Conservation (phyloP, 2,888 invertebrate species). For the Cenopis cana region DNA sequence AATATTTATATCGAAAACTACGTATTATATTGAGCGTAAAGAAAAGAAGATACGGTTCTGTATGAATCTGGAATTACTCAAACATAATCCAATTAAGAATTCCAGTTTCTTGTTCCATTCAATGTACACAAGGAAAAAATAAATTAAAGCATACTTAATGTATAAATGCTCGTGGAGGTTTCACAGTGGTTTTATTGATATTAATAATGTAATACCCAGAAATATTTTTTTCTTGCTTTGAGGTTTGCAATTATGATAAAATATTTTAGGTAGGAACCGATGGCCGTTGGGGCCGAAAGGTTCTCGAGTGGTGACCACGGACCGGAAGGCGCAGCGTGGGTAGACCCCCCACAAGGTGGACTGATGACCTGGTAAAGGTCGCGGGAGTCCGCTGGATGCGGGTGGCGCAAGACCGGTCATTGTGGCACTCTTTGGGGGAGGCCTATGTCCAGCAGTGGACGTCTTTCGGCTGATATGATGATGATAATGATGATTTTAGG, state of each 20-base stretch:
- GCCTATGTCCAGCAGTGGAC: too few species aligned
- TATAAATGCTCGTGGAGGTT: slow-evolving; percentile 22
- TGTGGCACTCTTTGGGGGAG: too few species aligned
- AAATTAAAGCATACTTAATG: slow-evolving; percentile 37
- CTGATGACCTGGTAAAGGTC: too few species aligned
- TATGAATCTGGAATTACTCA: slow-evolving; percentile 27
- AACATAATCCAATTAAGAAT: slow-evolving; percentile 42
- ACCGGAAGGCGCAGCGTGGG: too few species aligned
- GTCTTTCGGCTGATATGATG: too few species aligned
- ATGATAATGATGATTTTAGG: too few species aligned
- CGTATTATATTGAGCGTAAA: slow-evolving; percentile 14
- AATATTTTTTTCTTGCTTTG: slow-evolving; percentile 27
- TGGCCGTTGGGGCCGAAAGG: too few species aligned
- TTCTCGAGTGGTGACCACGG: too few species aligned
- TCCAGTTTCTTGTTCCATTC: slow-evolving; percentile 34
- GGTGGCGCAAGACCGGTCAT: too few species aligned
- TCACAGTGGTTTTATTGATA: slow-evolving; percentile 29
- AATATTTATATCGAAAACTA: slow-evolving; percentile 16
- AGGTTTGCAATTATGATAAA: slow-evolving; percentile 20
- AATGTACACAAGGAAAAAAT: slow-evolving; percentile 29
- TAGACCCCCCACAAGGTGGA: too few species aligned
- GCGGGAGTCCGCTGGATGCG: too few species aligned
- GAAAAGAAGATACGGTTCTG: slow-evolving; percentile 9
- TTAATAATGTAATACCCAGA: slow-evolving; percentile 9
- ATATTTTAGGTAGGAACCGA: too few species aligned